Conservation (phyloP, 2,797 vertebrate species). For the Emys orbicularis region DNA sequence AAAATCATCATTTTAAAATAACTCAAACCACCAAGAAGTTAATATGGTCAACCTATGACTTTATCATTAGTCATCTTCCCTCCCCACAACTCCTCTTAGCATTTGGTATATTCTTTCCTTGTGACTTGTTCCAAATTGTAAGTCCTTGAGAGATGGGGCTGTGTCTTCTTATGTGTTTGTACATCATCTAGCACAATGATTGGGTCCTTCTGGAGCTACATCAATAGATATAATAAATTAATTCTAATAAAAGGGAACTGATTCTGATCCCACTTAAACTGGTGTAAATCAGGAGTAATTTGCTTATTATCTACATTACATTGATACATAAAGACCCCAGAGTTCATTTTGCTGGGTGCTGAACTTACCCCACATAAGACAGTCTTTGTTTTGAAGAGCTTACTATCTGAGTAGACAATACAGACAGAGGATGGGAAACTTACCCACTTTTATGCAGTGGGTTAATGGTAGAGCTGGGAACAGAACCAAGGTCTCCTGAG, state of each 20-base stretch:
- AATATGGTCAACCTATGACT: background rate
- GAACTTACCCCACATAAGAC: background rate
- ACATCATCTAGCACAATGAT: background rate
- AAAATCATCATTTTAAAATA: constrained; percentile 1
- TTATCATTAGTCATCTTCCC: background rate
- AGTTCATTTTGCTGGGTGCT: background rate
- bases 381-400: background rate
- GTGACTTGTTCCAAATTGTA: background rate
- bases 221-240: background rate
- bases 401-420: background rate
- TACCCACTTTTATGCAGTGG: background rate
- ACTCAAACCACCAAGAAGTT: background rate
- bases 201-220: background rate
- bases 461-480: background rate
- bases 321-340: background rate
- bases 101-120: background rate
- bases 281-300: background rate
- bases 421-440: background rate
- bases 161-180: background rate
- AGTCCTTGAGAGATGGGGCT: background rate
- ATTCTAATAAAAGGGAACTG: background rate
- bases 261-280: background rate
- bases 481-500: background rate
- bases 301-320: background rate
- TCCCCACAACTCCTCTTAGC: background rate